phyloP scores from a whole-genome alignment of 2,797 vertebrate species.

The Sparus aurata region DNA sequence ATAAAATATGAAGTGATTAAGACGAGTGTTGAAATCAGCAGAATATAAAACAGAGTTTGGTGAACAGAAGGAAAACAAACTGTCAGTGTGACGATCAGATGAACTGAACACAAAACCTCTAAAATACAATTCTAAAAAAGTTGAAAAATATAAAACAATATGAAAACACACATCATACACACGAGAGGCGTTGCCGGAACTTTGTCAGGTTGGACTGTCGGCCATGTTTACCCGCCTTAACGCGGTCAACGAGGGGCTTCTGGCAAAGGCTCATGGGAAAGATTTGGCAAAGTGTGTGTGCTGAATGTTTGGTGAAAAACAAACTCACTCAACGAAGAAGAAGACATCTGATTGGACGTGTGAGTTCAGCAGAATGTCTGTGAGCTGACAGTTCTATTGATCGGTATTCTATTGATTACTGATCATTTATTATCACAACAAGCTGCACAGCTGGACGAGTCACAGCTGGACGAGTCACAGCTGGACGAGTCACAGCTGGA shows the following conservation, averaged over 20 bases:
- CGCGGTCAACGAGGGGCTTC: background rate
- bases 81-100: background rate
- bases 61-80: background rate
- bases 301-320: background rate
- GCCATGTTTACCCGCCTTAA: background rate
- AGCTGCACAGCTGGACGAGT: too few relatives aligned
- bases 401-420: background rate
- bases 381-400: background rate
- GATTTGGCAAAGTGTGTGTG: background rate
- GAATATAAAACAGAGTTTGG: background rate
- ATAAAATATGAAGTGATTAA: background rate
- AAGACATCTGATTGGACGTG: background rate
- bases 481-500: too few relatives aligned
- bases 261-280: background rate
- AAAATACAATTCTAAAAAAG: background rate
- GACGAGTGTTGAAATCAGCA: background rate
- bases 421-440: too few relatives aligned
- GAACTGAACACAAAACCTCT: background rate
- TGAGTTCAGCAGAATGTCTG: background rate
- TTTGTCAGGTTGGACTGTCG: background rate
- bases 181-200: background rate
- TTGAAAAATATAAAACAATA: background rate
- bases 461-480: too few relatives aligned
- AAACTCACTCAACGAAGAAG: background rate
- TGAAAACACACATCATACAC: background rate